Conservation (phyloP, 1,140 invertebrate genomes). For the Ips nitidus region DNA sequence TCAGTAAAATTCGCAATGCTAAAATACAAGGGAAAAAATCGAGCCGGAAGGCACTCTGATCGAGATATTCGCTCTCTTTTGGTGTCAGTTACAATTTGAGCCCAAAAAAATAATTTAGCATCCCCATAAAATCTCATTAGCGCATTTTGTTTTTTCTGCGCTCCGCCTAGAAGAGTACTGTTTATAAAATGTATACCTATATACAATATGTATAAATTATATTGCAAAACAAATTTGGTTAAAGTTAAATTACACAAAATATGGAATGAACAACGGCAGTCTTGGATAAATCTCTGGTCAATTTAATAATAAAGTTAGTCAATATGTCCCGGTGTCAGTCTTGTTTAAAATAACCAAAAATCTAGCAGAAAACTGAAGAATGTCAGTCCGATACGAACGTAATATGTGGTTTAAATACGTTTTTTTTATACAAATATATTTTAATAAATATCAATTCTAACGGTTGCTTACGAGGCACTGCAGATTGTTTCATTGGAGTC, state of each 20-base stretch:
- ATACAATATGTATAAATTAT: conserved; percentile 17
- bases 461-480: neutral
- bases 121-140: neutral
- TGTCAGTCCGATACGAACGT: neutral
- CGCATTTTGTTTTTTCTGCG: too few relatives aligned
- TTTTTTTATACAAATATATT: neutral
- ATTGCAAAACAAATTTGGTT: neutral
- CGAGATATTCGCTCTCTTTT: neutral
- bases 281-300: neutral
- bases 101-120: neutral
- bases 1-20: neutral
- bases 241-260: neutral
- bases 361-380: neutral
- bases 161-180: neutral
- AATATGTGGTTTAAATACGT: neutral
- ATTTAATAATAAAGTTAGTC: neutral
- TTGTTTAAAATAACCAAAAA: neutral
- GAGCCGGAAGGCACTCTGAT: neutral
- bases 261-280: neutral
- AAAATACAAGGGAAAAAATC: conserved; percentile 1
- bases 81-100: neutral
- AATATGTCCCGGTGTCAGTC: neutral
- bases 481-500: neutral
- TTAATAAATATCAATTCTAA: neutral
- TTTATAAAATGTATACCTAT: conserved; percentile 14